A percentile compares a stretch with the other conserved stretches of the same genome.
Evolutionary conservation across 2,113 vertebrate genomes (phyloP).

Genomic region (Regulus satrapa): DNA sequence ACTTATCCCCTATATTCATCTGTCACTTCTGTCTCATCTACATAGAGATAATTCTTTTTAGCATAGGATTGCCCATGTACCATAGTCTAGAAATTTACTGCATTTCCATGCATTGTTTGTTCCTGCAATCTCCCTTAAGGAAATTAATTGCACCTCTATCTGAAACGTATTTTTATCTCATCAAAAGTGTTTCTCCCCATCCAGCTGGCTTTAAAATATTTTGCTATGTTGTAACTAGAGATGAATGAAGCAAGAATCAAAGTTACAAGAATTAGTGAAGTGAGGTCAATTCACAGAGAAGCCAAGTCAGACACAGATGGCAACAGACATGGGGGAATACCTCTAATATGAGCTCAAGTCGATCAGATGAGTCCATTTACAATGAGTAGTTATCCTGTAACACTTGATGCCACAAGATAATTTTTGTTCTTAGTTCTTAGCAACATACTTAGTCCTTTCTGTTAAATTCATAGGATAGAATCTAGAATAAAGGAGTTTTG

Average conservation of each 20-base stretch:
- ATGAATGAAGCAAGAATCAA: background rate
- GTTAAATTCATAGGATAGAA: background rate
- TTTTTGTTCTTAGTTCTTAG: background rate
- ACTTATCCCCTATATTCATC: background rate
- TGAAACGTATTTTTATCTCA: background rate
- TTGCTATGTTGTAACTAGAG: background rate
- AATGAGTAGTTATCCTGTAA: background rate
- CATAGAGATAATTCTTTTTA: background rate
- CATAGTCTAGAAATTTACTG: background rate
- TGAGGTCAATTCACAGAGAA: background rate
- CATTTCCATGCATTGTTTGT: background rate
- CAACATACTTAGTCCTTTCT: background rate
- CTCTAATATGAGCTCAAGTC: background rate
- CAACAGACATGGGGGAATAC: background rate
- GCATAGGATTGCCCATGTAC: background rate
- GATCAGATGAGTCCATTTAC: background rate
- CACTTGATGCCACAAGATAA: background rate
- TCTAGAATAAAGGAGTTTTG: background rate
- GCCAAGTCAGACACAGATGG: background rate
- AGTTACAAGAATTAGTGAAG: background rate
- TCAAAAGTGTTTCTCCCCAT: background rate
- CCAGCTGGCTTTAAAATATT: background rate
- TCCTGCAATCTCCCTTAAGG: background rate
- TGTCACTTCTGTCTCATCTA: background rate
- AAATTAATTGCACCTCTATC: background rate